Conservation (phyloP, 2,797 vertebrate species). For the Spea hammondii region DNA sequence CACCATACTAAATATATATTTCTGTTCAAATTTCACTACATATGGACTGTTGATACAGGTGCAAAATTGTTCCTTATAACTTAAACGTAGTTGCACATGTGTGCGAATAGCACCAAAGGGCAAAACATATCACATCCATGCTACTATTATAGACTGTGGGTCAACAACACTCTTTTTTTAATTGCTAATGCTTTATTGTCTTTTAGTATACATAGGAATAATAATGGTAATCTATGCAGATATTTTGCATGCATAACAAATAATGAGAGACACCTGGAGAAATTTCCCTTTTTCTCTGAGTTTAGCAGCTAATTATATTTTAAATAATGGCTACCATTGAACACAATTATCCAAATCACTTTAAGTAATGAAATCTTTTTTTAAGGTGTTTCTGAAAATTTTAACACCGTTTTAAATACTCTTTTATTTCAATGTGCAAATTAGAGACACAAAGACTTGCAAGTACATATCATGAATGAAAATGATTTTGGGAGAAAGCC, state of each 20-base stretch:
- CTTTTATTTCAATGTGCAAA: constrained; percentile 62
- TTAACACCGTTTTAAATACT: constrained; percentile 74
- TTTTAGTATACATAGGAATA: constrained; percentile 79
- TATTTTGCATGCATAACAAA: constrained; percentile 83
- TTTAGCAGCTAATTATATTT: constrained; percentile 94
- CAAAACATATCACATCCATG: constrained; percentile 74
- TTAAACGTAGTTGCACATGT: constrained; percentile 69
- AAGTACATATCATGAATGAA: constrained; percentile 58
- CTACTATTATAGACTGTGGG: constrained; percentile 80
- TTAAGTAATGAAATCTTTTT: constrained; percentile 91
- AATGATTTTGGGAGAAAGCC: constrained; percentile 58
- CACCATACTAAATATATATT: constrained; percentile 58
- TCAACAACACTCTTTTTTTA: constrained; percentile 79
- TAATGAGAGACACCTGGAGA: constrained; percentile 89
- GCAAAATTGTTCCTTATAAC: constrained; percentile 76
- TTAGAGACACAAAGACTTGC: constrained; percentile 64
- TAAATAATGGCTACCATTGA: constrained; percentile 92
- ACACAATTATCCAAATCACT: constrained; percentile 89
- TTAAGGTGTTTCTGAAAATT: constrained; percentile 82
- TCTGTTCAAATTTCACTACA: constrained; percentile 62
- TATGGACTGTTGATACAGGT: constrained; percentile 74
- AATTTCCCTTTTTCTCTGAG: constrained; percentile 83
- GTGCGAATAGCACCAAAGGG: constrained; percentile 68
- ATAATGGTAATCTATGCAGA: constrained; percentile 83
- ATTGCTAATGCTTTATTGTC: constrained; percentile 82